These are phyloP conservation scores for Callosobruchus maculatus DNA, from an alignment of 2,888 invertebrate genomes.

Conservation along the genomic window DNA sequence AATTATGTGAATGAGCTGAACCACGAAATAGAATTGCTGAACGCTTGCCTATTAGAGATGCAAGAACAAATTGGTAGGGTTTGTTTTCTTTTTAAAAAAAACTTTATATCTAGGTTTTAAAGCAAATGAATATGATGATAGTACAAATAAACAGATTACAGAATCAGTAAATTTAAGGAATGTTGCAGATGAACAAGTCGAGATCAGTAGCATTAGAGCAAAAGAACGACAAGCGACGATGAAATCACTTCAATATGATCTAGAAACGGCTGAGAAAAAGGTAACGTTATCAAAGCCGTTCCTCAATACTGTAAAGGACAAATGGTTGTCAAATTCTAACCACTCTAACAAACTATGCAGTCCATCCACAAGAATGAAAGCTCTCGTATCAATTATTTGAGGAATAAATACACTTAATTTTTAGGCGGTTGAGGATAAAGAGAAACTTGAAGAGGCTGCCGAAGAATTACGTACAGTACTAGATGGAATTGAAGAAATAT, in stretches of 20 bases:
- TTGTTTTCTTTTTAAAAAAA: too few species aligned
- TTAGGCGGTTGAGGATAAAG: constrained; percentile 15
- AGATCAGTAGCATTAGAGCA: constrained; percentile 56
- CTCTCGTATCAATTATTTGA: too few species aligned
- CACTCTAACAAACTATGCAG: too few species aligned
- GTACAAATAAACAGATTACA: too few species aligned
- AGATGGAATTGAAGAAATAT: constrained; percentile 40
- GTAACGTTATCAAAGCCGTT: constrained; percentile 39
- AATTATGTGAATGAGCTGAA: constrained; percentile 89
- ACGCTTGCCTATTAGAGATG: constrained; percentile 63
- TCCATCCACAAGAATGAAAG: too few species aligned
- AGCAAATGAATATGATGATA: not conserved
- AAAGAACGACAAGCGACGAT: constrained; percentile 60
- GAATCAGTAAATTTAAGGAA: not conserved
- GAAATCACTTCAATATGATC: constrained; percentile 52
- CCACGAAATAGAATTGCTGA: constrained; percentile 72
- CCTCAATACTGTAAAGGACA: not conserved
- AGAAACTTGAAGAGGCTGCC: constrained; percentile 31
- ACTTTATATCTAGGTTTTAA: too few species aligned
- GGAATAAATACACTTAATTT: not conserved
- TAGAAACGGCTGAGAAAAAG: constrained; percentile 52
- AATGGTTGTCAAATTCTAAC: too few species aligned
- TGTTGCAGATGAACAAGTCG: constrained; percentile 58
- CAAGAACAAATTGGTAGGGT: constrained; percentile 64
- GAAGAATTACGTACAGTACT: constrained; percentile 26